Base-by-base conservation (phyloP, 1,140 invertebrate genomes). In the Eriosoma lanigerum region DNA sequence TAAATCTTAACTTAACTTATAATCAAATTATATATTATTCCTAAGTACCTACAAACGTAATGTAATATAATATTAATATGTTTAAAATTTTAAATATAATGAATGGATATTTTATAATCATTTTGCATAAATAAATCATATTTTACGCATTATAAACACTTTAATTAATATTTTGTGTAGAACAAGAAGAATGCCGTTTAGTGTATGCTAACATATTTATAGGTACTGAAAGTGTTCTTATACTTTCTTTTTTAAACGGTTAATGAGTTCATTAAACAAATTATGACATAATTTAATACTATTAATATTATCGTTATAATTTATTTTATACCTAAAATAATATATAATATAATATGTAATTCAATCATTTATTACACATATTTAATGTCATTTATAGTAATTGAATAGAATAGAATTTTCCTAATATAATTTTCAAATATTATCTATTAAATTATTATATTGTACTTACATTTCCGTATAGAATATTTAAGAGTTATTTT, bases 121-220 rank as follows among this genome's bases (percentile, higher is more conserved):
- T 68, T 48, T 68, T 68, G 46, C 44, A 68, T 48, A 68, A 24
- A 26, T 26, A 48, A 48, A 21, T 48, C 44, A 48, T 68, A 68
- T 46, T 15, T 68, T 68, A 68, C 21, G 66, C 44, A 26, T 26
- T 66, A 13, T 17, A 48, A 21, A 48, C 66, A 26, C 46, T 26
- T 21, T 68, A 68, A 68, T 68, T 68, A 6, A 48, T 68, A 24
- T 17, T 38, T 68, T 17, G 38, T 68, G 15, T 46, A 68, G 44
- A 29, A 64, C n/a, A 17, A 3, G 62, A 64, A 64, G 62, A 46
- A 68, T 68, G 66, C 21, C 46, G 66, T 68, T 68, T 24, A 68
- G 38, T 68, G 38, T 48, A 48, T 68, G 44, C 32, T 3, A 4
- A 38, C 8, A 38, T 38, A 46, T 10, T 48, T 26, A 21, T 24